Percentiles rank a stretch among this genome's conserved stretches.
Conservation (phyloP, 2,888 invertebrate species). For the Ceratothoa steindachneri region DNA sequence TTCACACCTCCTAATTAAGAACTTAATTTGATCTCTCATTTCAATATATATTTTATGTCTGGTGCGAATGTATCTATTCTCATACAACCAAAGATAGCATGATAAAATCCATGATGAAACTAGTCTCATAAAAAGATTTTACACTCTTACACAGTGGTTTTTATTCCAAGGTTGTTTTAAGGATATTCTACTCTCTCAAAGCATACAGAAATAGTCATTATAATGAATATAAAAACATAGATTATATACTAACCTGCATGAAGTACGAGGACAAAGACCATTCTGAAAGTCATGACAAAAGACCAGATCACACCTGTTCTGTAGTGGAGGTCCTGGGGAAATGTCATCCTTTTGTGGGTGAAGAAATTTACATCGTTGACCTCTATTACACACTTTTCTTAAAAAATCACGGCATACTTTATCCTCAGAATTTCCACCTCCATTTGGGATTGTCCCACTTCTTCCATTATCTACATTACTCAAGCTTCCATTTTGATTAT, state of each 20-base stretch:
- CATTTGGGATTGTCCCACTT: background rate
- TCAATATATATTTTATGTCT: no score
- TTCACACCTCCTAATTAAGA: no score
- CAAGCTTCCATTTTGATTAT: background rate
- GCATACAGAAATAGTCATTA: no score
- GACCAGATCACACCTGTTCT: conserved; percentile 33
- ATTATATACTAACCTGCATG: conserved; percentile 58
- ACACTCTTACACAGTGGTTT: no score
- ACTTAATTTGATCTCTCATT: no score
- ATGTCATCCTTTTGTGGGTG: conserved; percentile 55
- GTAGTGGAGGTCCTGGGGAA: conserved; percentile 45
- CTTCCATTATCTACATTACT: background rate
- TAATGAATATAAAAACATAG: no score
- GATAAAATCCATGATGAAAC: no score
- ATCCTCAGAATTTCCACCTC: conserved; percentile 3
- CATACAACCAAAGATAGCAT: no score
- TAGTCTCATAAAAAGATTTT: no score
- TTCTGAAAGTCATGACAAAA: conserved; percentile 67
- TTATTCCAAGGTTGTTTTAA: no score
- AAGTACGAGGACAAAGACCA: conserved; percentile 66
- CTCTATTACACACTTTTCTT: conserved; percentile 61
- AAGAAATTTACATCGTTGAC: conserved; percentile 60
- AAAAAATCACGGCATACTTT: conserved; percentile 60
- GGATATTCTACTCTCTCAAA: no score
- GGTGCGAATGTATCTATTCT: no score